Base-by-base conservation (phyloP, 1,140 invertebrate genomes). In the Anastrepha obliqua region DNA sequence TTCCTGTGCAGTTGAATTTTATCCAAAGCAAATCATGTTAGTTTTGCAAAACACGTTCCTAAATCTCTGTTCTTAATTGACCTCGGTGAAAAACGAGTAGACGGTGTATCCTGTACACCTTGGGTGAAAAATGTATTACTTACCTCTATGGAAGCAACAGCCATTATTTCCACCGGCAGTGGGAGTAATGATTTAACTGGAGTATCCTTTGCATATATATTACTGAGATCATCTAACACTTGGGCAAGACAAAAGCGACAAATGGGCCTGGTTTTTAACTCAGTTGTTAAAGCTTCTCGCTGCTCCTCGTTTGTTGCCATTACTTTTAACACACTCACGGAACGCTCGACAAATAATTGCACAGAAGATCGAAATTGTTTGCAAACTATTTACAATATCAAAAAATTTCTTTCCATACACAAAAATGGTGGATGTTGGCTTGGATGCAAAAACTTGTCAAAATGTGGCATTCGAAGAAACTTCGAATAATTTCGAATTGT, bases 81-180 rank as follows among this genome's bases (percentile, higher is more conserved):
- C 29, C 29, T 29, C 29, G 29, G 29, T 29, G 29, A 29, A 29
- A 29, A 29, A 29, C 29, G 29, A 1, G 29, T 0, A 29, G 29
- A 29, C 29, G 29, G 29, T 29, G 29, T 29, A 29, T 29, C 29
- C 29, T 29, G 29, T 29, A 29, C 29, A 29, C 29, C 29, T 29
- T 29, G 29, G 29, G 29, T 29, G 29, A 29, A 29, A 59, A 59
- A 62, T 60, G 44, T 29, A 9, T 62, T 62, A 88, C 90, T 94
- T 95, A 96, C 96, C 96, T 97, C 96, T 87, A 97, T 95, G 70
- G 96, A 94, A 88, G 96, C 94, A 90, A 96, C 96, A 59, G 96
- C 95, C 95, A 97, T 96, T 90, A 97, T 96, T 93, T 97, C 96
- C 89, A 97, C 91, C 64, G 95, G 94, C 89, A 97, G 93, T 88